Base-by-base conservation (phyloP, 2,113 vertebrate species). In the Ceyx margarethae region DNA sequence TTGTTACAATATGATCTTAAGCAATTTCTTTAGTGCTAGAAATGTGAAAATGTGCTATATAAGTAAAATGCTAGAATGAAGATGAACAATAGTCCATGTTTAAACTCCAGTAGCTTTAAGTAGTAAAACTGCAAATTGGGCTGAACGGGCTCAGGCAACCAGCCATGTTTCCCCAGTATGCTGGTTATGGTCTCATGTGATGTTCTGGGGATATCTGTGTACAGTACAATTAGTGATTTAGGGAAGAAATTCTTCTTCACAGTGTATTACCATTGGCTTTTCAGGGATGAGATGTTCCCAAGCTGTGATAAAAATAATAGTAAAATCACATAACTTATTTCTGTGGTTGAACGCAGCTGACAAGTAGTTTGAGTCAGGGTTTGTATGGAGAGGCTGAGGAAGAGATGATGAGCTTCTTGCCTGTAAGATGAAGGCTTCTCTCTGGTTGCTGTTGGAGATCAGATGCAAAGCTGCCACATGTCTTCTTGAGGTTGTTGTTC, bases 381-480 rank as follows among this genome's bases (percentile, higher is more conserved):
- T 10, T n/a, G 43, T 21, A 15, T 23, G 33, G 20, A 48, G 65
- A 48, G 37, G 45, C 5, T 35, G 58, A 48, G 28, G 78, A 53
- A 23, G 20, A 83, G 26, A 8, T 1, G 1, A 11, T 13, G 33
- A 29, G n/a, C 40, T 72, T 20, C 15, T 72, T 37, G 45, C 16
- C 23, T 7, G 8, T 28, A 2, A 13, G 37, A 25, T n/a, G 45
- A 53, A 65, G 45, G 21, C 26, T 8, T 45, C 28, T 45, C 25
- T 60, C 15, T 60, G 19, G 33, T 2, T 0, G 1, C 17, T 46
- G 10, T 23, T 65, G 51, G 0, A 2, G 22, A 28, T 28, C 22
- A 11, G 25, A 3, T 23, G 29, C 51, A 46, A 54, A 13, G 26
- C n/a, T 33, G 19, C 33, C 14, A 11, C 40, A 4, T 45, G 13